A percentile compares a stretch with the other conserved stretches of the same genome.
Evolutionary conservation across 2,113 vertebrate genomes (phyloP).

Genomic region (Phocoena phocoena): DNA sequence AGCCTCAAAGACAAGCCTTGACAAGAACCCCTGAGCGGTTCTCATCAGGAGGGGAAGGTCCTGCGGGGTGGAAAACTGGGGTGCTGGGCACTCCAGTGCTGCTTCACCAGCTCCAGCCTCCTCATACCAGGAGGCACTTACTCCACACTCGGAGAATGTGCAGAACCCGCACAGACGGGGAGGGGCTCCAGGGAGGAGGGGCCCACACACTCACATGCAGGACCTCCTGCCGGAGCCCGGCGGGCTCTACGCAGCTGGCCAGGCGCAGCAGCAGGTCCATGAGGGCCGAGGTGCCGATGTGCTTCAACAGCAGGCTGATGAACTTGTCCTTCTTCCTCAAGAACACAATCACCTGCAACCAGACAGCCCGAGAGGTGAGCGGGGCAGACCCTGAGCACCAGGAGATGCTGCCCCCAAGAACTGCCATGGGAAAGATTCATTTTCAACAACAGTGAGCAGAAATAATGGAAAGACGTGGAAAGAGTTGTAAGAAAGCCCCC

Average conservation of each 20-base stretch:
- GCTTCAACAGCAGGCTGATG: constrained; percentile 93
- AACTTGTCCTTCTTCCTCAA: constrained; percentile 94
- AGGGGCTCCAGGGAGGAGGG: too few relatives aligned
- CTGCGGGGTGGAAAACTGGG: fast-evolving
- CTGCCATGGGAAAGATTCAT: not conserved
- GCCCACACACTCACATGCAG: constrained; percentile 87
- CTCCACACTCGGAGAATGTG: not conserved
- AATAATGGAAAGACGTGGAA: not conserved
- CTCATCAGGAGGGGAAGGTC: not conserved
- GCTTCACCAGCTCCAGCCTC: not conserved
- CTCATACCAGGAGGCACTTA: not conserved
- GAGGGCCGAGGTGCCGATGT: constrained; percentile 96
- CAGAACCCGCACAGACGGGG: not conserved
- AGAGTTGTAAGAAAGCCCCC: not conserved
- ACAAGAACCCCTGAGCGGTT: not conserved
- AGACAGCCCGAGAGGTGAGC: not conserved
- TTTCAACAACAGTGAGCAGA: not conserved
- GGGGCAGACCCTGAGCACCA: fast-evolving
- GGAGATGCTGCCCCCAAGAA: fast-evolving
- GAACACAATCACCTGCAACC: constrained; percentile 91
- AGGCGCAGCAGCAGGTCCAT: constrained; percentile 97
- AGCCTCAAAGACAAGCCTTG: fast-evolving
- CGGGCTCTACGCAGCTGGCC: constrained; percentile 96
- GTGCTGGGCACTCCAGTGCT: not conserved
- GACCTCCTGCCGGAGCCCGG: constrained; percentile 92